A percentile compares a stretch with the other conserved stretches of the same genome.
Evolutionary conservation across 1,140 invertebrate species (phyloP).

Genomic region (Drosophila sp.): DNA sequence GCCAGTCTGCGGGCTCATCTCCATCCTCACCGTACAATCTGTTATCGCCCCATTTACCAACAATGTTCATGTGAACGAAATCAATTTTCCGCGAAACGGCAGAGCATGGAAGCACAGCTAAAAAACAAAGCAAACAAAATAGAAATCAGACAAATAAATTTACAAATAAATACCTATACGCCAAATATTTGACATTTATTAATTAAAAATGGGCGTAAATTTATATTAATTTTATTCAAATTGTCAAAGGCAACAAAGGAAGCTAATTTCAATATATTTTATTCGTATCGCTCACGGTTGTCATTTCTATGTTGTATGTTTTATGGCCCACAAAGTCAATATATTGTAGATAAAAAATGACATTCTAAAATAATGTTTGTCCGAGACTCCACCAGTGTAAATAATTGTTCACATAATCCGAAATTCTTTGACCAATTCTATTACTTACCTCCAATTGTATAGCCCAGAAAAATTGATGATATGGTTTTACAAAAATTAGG

Average conservation of each 20-base stretch:
- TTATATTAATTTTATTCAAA: slow-evolving; percentile 81
- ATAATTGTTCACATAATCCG: no score
- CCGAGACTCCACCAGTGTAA: no score
- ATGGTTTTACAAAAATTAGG: no score
- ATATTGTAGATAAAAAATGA: slow-evolving; percentile 55
- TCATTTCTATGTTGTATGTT: slow-evolving; percentile 41
- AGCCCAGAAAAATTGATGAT: no score
- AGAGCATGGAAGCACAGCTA: slow-evolving; percentile 27
- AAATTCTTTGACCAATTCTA: no score
- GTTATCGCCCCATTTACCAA: slow-evolving; percentile 56
- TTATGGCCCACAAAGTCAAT: background rate
- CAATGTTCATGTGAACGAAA: slow-evolving; percentile 30
- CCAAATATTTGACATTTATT: slow-evolving; percentile 76
- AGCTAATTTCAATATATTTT: slow-evolving; percentile 80
- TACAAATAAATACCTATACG: slow-evolving; percentile 67
- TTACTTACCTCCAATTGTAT: no score
- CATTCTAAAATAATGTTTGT: slow-evolving; percentile 49
- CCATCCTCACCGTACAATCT: slow-evolving; percentile 45
- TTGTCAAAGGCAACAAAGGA: slow-evolving; percentile 77
- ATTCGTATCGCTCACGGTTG: slow-evolving; percentile 58
- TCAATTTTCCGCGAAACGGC: slow-evolving; percentile 62
- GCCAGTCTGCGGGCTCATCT: slow-evolving; percentile 19
- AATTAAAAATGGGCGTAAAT: slow-evolving; percentile 76
- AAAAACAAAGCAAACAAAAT: slow-evolving; percentile 21
- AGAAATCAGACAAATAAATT: slow-evolving; percentile 80